Percentiles rank a stretch among this genome's conserved stretches.
phyloP scores from a whole-genome alignment of 2,113 vertebrate species.

The Sakesphorus luctuosus region DNA sequence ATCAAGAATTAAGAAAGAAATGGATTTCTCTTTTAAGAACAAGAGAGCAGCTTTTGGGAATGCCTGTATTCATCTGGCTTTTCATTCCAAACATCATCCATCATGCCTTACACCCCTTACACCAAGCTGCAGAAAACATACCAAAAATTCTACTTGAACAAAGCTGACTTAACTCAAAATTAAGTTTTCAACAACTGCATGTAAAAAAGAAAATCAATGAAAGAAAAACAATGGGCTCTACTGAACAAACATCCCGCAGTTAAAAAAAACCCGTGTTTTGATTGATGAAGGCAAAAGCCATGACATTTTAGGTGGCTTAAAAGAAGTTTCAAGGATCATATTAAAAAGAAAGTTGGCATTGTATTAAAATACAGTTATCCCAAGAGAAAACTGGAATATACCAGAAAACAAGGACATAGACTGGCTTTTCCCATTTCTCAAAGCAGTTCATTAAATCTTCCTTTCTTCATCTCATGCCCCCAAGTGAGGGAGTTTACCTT shows the following conservation, averaged over 20 bases:
- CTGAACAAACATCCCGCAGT: conserved; percentile 64
- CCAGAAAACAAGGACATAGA: neutral
- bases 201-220: conserved; percentile 61
- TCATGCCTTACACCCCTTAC: conserved; percentile 12
- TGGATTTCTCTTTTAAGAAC: conserved; percentile 11
- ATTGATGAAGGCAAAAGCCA: conserved; percentile 59
- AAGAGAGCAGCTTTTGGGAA: neutral
- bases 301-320: conserved; percentile 50
- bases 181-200: conserved; percentile 50
- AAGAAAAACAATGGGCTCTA: conserved; percentile 47
- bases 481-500: neutral
- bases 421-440: neutral
- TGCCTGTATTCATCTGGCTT: conserved; percentile 24
- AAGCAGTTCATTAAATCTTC: conserved; percentile 18
- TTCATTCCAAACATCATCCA: conserved; percentile 64
- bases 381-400: conserved; percentile 21
- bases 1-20: conserved; percentile 12
- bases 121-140: neutral
- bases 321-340: conserved; percentile 41
- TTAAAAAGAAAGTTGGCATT: conserved; percentile 49
- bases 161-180: conserved; percentile 63
- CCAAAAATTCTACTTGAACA: conserved; percentile 47
- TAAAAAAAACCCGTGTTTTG: conserved; percentile 53
- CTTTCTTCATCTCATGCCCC: neutral
- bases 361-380: conserved; percentile 32